Conservation (phyloP, 2,113 vertebrate species). For the Amazona guildingii region DNA sequence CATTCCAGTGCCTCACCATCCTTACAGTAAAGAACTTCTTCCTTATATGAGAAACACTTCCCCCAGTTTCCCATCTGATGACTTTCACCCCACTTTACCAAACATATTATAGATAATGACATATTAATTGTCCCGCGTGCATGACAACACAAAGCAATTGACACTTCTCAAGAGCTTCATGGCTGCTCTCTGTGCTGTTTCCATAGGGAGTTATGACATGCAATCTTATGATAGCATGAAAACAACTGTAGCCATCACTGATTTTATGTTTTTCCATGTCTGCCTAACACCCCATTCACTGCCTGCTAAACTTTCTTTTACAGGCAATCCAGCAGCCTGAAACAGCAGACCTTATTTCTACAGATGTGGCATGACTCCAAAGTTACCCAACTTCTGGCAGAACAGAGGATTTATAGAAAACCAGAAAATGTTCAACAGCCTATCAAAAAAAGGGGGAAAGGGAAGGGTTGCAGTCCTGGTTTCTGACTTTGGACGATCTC, state of each 20-base stretch:
- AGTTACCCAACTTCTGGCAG: background rate
- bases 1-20: too few species aligned
- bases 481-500: background rate
- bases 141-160: conserved; percentile 39
- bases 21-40: too few species aligned
- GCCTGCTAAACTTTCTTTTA: background rate
- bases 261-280: background rate
- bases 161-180: background rate
- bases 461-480: background rate
- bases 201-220: background rate
- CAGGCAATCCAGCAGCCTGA: background rate
- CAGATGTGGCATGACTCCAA: background rate
- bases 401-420: background rate
- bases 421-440: background rate
- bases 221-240: conserved; percentile 43
- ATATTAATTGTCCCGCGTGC: background rate
- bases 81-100: background rate
- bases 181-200: background rate
- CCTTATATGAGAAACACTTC: background rate
- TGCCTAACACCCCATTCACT: background rate
- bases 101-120: background rate
- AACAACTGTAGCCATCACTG: background rate
- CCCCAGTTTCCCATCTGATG: background rate
- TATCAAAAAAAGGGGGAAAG: background rate
- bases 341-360: background rate